Conservation (phyloP, 92 coral and sea anemone genomes). For the Galaxea fascicularis region DNA sequence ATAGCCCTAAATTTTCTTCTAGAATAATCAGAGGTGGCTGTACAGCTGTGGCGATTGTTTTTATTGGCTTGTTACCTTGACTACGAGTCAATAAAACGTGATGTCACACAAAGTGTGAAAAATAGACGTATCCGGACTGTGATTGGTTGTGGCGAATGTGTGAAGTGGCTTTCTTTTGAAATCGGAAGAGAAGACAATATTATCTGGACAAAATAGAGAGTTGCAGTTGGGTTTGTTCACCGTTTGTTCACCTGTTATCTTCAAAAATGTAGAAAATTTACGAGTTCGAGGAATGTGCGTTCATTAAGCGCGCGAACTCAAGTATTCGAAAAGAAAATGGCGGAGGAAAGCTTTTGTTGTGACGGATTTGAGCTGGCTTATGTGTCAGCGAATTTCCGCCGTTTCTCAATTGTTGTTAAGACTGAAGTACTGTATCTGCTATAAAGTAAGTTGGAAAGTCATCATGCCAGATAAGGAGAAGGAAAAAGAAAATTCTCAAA, state of each 20-base stretch:
- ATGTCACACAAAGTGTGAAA: conserved; percentile 51
- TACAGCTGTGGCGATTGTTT: background rate
- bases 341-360: background rate
- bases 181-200: conserved; percentile 2
- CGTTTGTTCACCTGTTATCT: background rate
- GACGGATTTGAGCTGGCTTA: background rate
- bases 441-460: conserved; percentile 38
- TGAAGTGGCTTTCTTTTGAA: background rate
- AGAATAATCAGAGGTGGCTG: too few species aligned
- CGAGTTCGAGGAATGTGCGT: conserved; percentile 3
- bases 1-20: background rate
- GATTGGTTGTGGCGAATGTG: conserved; percentile 25
- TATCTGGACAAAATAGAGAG: background rate
- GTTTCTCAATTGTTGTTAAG: background rate
- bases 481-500: conserved; percentile 57
- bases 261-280: conserved; percentile 14
- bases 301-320: background rate
- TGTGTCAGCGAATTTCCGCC: background rate
- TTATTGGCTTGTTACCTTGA: conserved; percentile 38
- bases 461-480: conserved; percentile 77
- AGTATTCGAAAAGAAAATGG: conserved; percentile 10
- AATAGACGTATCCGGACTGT: background rate
- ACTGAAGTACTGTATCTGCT: conserved; percentile 36
- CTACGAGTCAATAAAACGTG: conserved; percentile 33
- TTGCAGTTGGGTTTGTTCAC: background rate